Conservation (phyloP, 2,797 vertebrate genomes). For the Nasua narica region DNA sequence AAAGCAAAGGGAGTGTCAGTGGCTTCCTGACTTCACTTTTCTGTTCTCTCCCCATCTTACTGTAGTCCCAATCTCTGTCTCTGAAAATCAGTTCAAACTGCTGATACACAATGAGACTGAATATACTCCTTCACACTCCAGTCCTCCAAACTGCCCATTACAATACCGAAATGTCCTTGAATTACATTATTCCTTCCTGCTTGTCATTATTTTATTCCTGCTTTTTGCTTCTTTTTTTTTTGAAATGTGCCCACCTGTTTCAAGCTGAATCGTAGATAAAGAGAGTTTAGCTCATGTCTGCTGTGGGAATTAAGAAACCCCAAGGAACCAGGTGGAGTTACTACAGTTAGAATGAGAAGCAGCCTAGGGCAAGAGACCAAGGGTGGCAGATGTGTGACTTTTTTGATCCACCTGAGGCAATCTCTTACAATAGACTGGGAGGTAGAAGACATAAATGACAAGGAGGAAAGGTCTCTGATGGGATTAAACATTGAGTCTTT, state of each 20-base stretch:
- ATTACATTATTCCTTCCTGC: background rate
- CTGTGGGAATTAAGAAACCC: background rate
- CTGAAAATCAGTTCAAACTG: background rate
- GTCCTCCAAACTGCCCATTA: background rate
- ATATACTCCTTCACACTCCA: background rate
- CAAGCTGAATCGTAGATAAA: background rate
- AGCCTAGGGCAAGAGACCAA: background rate
- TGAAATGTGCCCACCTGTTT: background rate
- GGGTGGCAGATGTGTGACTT: background rate
- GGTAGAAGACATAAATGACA: background rate
- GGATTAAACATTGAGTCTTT: background rate
- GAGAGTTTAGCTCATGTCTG: background rate
- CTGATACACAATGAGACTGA: background rate
- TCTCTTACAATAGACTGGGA: background rate
- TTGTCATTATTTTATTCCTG: background rate
- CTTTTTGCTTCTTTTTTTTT: background rate
- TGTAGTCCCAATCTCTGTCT: background rate
- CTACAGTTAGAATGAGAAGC: background rate
- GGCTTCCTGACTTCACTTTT: background rate
- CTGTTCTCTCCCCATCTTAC: background rate
- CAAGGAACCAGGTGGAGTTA: background rate
- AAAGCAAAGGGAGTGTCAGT: background rate
- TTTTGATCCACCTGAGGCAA: background rate
- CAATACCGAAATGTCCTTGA: background rate
- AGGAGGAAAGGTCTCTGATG: background rate